phyloP scores from a whole-genome alignment of 1,140 invertebrate species.

The Harpegnathos saltator region DNA sequence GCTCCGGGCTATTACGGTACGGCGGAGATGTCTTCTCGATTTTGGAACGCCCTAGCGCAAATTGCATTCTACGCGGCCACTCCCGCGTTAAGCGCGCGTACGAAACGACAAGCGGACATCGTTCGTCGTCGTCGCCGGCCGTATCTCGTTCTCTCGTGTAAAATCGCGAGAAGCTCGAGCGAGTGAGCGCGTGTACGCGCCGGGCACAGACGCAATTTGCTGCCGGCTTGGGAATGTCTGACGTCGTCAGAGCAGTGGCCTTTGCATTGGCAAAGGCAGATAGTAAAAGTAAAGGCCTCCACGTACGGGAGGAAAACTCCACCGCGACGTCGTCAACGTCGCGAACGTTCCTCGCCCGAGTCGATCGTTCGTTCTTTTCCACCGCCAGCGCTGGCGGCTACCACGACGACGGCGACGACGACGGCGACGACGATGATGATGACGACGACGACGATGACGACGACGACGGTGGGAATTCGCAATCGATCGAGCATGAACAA shows the following conservation, averaged over 20 bases:
- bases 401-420: background rate
- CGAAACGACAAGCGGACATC: slow-evolving; percentile 16
- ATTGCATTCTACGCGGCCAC: slow-evolving; percentile 26
- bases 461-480: slow-evolving; percentile 24
- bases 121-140: background rate
- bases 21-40: slow-evolving; percentile 5
- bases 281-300: slow-evolving; percentile 57
- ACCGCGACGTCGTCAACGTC: background rate
- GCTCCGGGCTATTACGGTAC: background rate
- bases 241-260: slow-evolving; percentile 62
- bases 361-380: background rate
- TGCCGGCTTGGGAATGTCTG: slow-evolving; percentile 46
- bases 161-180: background rate
- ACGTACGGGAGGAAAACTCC: background rate
- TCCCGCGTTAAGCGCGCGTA: slow-evolving; percentile 21
- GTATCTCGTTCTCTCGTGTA: background rate
- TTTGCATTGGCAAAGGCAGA: slow-evolving; percentile 67
- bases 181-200: no score
- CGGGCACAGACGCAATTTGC: slow-evolving; percentile 50
- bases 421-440: no score
- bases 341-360: background rate
- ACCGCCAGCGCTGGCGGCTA: no score
- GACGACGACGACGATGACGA: background rate
- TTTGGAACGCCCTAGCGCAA: background rate
- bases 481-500: slow-evolving; percentile 48